Evolutionary conservation across 1,140 invertebrate species (phyloP).

Genomic region (Drosophila tsacasi): DNA sequence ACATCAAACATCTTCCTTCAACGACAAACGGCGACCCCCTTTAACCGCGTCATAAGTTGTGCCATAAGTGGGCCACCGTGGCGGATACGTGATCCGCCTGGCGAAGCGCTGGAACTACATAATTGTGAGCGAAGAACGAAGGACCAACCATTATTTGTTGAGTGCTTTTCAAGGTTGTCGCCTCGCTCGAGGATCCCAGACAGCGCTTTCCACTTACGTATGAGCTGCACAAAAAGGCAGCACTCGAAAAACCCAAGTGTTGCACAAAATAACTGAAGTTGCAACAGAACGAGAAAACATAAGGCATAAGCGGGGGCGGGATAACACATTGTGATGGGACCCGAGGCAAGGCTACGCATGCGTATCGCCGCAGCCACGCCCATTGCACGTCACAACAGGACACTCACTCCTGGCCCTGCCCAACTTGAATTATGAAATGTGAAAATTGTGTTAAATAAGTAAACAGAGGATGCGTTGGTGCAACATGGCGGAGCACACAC

Average conservation of each 20-base stretch:
- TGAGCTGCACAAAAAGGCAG: slow-evolving; percentile 19
- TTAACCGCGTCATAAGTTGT: slow-evolving; percentile 23
- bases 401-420: slow-evolving; percentile 18
- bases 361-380: slow-evolving; percentile 44
- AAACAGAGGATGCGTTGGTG: slow-evolving; percentile 70
- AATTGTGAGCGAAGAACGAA: slow-evolving; percentile 52
- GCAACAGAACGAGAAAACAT: slow-evolving; percentile 47
- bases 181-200: slow-evolving; percentile 44
- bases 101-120: slow-evolving; percentile 27
- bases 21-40: slow-evolving; percentile 3
- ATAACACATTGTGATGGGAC: slow-evolving; percentile 17
- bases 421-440: slow-evolving; percentile 72
- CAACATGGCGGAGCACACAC: slow-evolving; percentile 25
- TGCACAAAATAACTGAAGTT: slow-evolving; percentile 29
- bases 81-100: slow-evolving; percentile 47
- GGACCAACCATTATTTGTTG: slow-evolving; percentile 65
- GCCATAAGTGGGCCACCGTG: slow-evolving; percentile 31
- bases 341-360: slow-evolving; percentile 61
- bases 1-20: slow-evolving; percentile 6
- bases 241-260: slow-evolving; percentile 23
- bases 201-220: slow-evolving; percentile 67
- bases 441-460: slow-evolving; percentile 80
- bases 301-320: slow-evolving; percentile 19
- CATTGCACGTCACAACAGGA: slow-evolving; percentile 17
- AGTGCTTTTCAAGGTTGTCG: slow-evolving; percentile 76